Evolutionary conservation across 1,140 invertebrate species (phyloP), one percentile per base, ranked within the genome.

Genomic region (Drosophila tristis): DNA sequence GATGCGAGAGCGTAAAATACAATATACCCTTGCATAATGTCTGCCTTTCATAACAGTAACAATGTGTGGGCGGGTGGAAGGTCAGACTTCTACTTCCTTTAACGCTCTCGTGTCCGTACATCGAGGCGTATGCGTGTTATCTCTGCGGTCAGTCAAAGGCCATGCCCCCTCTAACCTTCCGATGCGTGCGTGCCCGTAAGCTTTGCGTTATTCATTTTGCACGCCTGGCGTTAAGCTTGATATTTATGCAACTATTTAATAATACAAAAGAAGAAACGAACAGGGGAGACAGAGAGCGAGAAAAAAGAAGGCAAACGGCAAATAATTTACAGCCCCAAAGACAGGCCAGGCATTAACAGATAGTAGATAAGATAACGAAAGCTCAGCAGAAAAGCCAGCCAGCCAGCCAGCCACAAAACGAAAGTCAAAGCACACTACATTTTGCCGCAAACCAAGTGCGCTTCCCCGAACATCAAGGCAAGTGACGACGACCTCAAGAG

Each of bases 401-500:
- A 39, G 35, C 11, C 20, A 43, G 42, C 15, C 26, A 8, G 20
- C 15, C 23, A 60, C 35, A 39, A 39, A 62, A 60, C 45, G 48
- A 76, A 54, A 29, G 51, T 59, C 63, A 81, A 78, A 86, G 35
- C 35, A 13, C 35, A 39, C 35, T 72, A 71, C 78, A 81, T 66
- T 56, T 53, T 66, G 56, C 49, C 16, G n/a, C 6, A 65, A 35
- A 61, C 77, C 82, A 85, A 85, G 80, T 77, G 80, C 51, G 31
- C 9, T 35, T 35, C 57, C 49, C 56, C 35, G 70, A 82, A 87
- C 82, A 86, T 86, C 79, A 87, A 87, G 78, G 81, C 81, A 81
- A 87, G 81, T 87, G 78, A 87, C 74, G 76, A 59, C 76, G 80
- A 84, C 80, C 80, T 85, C 63, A 85, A 80, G 72, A 58, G 73